Evolutionary conservation across 2,888 invertebrate genomes (phyloP), one percentile per base, ranked within the genome.

Genomic region (Clistopyga incitator): DNA sequence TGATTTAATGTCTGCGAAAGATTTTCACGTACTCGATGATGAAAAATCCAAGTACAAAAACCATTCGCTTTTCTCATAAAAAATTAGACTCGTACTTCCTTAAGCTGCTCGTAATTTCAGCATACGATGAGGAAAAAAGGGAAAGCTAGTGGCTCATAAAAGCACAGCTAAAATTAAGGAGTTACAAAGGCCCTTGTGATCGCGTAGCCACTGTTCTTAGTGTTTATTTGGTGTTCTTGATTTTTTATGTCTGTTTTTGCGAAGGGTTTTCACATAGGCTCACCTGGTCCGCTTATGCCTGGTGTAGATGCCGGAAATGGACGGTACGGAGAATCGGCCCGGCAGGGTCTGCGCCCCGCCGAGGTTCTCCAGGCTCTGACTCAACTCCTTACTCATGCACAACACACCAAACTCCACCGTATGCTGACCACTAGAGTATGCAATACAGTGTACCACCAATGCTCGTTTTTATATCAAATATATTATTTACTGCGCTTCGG

Each of bases 271-370:
- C 81, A 88, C 88, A 70, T 88, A 87, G 88, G 93, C 94, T 95
- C 96, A 97, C 97, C 97, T 97, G 95, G 96, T 96, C 94, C 97
- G 95, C 94, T 97, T 97, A 94, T 97, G 97, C 93, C 96, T 96
- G 94, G 96, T 96, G 94, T 96, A 96, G 94, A 96, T 96, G 94
- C 96, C 96, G 94, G 96, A 96, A 94, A 97, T 94, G 90, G 93
- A 92, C 84, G 93, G 92, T 92, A 95, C 94, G 94, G 94, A 95
- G 93, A 95, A 95, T 92, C 95, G 95, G 94, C 95, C 96, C 95
- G 95, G 95, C 91, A 96, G 96, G 94, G 95, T 94, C 93, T 93
- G 93, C 93, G 94, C 95, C 95, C 93, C 95, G 93, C 93, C 95
- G 95, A 94, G 95, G 94, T 94, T 94, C 92, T 94, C 94, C 92